Evolutionary conservation across 2,113 vertebrate genomes (phyloP), one percentile per base, ranked within the genome.

Genomic region (Melanerpes aurifrons): DNA sequence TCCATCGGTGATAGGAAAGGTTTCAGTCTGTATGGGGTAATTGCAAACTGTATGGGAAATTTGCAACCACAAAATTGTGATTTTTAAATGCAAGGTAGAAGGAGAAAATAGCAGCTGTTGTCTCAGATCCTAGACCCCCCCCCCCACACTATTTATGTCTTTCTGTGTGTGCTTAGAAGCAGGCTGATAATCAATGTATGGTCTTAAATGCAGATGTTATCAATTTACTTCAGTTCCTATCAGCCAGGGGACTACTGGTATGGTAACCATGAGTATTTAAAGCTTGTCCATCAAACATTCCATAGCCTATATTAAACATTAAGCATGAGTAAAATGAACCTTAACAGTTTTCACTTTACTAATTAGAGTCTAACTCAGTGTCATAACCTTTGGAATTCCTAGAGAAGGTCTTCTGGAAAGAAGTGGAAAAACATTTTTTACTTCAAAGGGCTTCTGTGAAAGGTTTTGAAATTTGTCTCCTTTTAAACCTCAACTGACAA

Each of bases 401-500:
- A n/a, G 67, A 13, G 29, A 79, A 40, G 54, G 25, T 84, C 57
- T 86, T 82, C 37, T 87, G 48, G 28, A 88, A 57, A 26, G 35
- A 83, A 83, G 43, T 26, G 37, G n/a, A 78, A 78, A 59, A 53
- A 21, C 2, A 61, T 21, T 56, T 16, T 13, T 71, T 77, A 40
- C 50, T 93, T 94, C 31, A 50, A 63, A 89, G 50, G 68, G 11
- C 28, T 81, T 90, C 50, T 64, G 37, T 67, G 66, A 54, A 83
- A 90, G 47, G 9, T 7, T 80, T 94, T 76, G 54, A 29, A 83
- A 84, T 72, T 45, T 89, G 40, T 76, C 80, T 90, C 28, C 66
- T 90, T 91, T 90, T 93, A 89, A 89, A 93, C 50, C 50, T 62
- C 76, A 56, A 14, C 63, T 82, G 86, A 69, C 48, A 90, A 86